These are phyloP conservation scores for Enteromius argenteus DNA, from an alignment of 2,797 vertebrate genomes.

Conservation along the genomic window DNA sequence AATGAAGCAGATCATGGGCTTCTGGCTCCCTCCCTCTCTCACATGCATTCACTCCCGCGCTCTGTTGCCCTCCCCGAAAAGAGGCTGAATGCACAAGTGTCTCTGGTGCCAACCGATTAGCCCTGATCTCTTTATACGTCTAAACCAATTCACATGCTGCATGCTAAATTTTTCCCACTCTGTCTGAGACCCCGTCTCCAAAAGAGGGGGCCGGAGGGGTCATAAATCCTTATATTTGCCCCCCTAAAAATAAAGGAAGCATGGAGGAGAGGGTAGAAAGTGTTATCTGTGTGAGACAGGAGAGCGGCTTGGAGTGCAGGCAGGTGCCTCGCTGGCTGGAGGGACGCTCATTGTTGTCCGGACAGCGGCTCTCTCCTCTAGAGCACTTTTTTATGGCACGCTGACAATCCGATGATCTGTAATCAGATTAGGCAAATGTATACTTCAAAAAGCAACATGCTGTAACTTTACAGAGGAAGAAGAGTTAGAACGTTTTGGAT, in stretches of 20 bases:
- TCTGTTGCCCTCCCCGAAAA: slow-evolving; percentile 48
- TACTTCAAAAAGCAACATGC: slow-evolving; percentile 95
- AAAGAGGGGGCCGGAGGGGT: slow-evolving; percentile 69
- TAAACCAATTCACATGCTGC: slow-evolving; percentile 73
- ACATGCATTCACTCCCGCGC: slow-evolving; percentile 49
- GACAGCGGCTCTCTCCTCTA: slow-evolving; percentile 86
- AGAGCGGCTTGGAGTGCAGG: slow-evolving; percentile 77
- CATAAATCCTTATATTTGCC: slow-evolving; percentile 34
- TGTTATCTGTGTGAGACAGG: slow-evolving; percentile 83
- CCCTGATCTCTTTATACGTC: slow-evolving; percentile 84
- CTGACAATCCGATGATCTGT: slow-evolving; percentile 81
- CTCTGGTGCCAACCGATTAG: slow-evolving; percentile 85
- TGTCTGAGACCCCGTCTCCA: slow-evolving; percentile 52
- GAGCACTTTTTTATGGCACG: slow-evolving; percentile 85
- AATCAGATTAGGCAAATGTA: slow-evolving; percentile 99
- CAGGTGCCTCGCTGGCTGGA: slow-evolving; percentile 82
- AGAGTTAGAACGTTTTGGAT: not conserved
- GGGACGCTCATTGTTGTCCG: slow-evolving; percentile 77
- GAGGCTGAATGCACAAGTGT: slow-evolving; percentile 79
- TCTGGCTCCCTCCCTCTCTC: slow-evolving; percentile 55
- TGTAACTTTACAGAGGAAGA: slow-evolving; percentile 73
- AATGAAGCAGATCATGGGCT: slow-evolving; percentile 86
- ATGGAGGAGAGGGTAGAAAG: slow-evolving; percentile 66
- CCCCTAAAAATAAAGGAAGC: slow-evolving; percentile 41
- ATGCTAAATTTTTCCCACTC: slow-evolving; percentile 78